phyloP scores from a whole-genome alignment of 2,113 vertebrate genomes.

The Limanda limanda region DNA sequence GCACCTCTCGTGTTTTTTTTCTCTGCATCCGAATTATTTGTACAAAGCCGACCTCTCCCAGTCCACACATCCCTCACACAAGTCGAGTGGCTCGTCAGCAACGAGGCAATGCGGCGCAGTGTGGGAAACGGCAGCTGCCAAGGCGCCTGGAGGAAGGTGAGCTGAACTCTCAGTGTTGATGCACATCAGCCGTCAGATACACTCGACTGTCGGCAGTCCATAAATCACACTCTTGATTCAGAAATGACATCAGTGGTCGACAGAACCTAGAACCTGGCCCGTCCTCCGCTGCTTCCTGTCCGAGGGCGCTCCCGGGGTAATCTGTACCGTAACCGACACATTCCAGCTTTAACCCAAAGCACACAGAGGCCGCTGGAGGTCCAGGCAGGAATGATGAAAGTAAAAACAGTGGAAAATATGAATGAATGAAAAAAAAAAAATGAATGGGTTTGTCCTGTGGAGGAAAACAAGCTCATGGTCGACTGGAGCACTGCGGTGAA shows the following conservation, averaged over 20 bases:
- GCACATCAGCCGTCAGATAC: slow-evolving; percentile 43
- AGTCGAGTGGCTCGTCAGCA: neutral
- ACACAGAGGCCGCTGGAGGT: slow-evolving; percentile 41
- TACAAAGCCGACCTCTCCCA: neutral
- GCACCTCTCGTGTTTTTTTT: neutral
- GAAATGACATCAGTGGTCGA: slow-evolving; percentile 44
- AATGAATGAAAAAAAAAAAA: slow-evolving; percentile 46
- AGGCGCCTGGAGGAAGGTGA: slow-evolving; percentile 25
- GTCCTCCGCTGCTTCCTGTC: slow-evolving; percentile 38
- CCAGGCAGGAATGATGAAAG: slow-evolving; percentile 22
- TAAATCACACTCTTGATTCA: slow-evolving; percentile 60
- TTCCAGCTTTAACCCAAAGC: slow-evolving; percentile 58
- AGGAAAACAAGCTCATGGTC: slow-evolving; percentile 37
- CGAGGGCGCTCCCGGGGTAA: slow-evolving; percentile 11
- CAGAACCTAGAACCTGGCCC: slow-evolving; percentile 27
- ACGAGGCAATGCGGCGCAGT: slow-evolving; percentile 14
- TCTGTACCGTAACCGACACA: slow-evolving; percentile 52
- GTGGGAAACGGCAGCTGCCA: slow-evolving; percentile 32
- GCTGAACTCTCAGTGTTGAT: slow-evolving; percentile 18
- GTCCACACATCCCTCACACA: neutral
- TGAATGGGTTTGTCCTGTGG: slow-evolving; percentile 29
- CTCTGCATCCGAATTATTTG: neutral
- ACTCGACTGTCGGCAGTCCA: slow-evolving; percentile 19
- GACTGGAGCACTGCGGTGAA: slow-evolving; percentile 47
- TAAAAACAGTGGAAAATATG: slow-evolving; percentile 51